These are phyloP conservation scores for Malurus cyaneus DNA, from an alignment of 2,113 vertebrate species.

Conservation along the genomic window DNA sequence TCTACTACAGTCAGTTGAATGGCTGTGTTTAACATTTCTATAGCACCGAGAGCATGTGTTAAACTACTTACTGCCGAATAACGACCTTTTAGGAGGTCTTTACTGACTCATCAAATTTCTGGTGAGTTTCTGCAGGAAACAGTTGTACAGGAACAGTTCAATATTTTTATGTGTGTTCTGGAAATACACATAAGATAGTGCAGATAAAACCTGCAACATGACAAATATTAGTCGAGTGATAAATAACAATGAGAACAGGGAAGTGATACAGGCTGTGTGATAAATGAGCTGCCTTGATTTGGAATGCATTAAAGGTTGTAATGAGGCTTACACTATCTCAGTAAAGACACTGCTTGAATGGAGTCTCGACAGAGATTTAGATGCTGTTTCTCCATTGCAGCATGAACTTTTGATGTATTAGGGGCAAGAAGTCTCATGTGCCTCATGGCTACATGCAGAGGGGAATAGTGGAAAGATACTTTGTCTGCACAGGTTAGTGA, in stretches of 20 bases:
- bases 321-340: neutral
- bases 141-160: neutral
- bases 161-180: neutral
- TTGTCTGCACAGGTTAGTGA: neutral
- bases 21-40: neutral
- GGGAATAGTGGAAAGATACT: neutral
- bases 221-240: neutral
- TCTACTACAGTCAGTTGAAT: neutral
- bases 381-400: neutral
- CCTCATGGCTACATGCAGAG: neutral
- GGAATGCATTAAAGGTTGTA: neutral
- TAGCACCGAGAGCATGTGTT: neutral
- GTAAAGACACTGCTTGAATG: neutral
- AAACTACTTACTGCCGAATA: neutral
- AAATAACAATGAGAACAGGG: neutral
- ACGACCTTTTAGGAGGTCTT: neutral
- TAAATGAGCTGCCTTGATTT: neutral
- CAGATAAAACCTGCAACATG: neutral
- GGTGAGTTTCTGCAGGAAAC: neutral
- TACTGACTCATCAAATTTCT: neutral
- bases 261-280: neutral
- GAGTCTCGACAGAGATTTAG: neutral
- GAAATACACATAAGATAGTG: neutral
- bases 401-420: neutral
- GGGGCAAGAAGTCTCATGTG: neutral